Evolutionary conservation across 1,140 invertebrate species (phyloP).

Genomic region (Orussus abietinus): DNA sequence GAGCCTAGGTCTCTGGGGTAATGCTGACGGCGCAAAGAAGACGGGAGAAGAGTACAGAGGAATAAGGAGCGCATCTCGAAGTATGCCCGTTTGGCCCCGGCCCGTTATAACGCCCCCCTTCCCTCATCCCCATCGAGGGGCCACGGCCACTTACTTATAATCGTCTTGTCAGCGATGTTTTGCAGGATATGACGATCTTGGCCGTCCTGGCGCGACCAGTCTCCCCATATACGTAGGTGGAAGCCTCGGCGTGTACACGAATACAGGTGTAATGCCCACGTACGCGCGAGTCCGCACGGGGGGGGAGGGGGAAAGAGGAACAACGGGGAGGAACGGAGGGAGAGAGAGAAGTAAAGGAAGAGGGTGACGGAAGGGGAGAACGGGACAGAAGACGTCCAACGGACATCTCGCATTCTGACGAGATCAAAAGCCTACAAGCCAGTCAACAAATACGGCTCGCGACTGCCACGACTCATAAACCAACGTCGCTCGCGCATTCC

Average conservation of each 20-base stretch:
- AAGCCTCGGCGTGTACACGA: constrained; percentile 12
- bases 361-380: constrained; percentile 11
- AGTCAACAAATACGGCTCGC: constrained; percentile 1
- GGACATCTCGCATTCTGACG: neutral
- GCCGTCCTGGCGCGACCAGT: constrained; percentile 15
- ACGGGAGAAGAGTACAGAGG: neutral
- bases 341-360: constrained; percentile 13
- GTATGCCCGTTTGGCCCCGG: too few relatives aligned
- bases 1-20: constrained; percentile 10
- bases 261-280: constrained; percentile 25
- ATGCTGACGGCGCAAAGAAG: constrained; percentile 9
- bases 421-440: constrained; percentile 5
- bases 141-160: constrained; percentile 23
- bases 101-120: too few relatives aligned
- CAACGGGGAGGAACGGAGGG: constrained; percentile 16
- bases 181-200: constrained; percentile 23
- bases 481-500: neutral
- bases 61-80: too few relatives aligned
- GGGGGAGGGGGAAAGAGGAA: constrained; percentile 1
- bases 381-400: constrained; percentile 17
- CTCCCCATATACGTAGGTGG: constrained; percentile 18
- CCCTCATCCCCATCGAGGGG: constrained; percentile 2
- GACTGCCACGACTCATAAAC: neutral
- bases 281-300: constrained; percentile 8
- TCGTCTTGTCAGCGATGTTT: constrained; percentile 33